phyloP scores from a whole-genome alignment of 1,140 invertebrate genomes.

The Dreissena polymorpha region DNA sequence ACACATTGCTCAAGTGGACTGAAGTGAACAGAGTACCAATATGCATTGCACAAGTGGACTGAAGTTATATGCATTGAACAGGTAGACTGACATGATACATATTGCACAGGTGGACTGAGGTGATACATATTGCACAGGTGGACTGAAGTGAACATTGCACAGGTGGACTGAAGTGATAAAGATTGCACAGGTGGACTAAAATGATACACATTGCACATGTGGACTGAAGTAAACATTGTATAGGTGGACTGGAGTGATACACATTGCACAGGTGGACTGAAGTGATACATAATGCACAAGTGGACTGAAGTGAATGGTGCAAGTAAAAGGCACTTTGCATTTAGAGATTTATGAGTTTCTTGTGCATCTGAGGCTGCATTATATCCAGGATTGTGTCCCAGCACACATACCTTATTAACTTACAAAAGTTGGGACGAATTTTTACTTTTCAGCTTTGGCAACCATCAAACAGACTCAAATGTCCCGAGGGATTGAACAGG shows the following conservation, averaged over 20 bases:
- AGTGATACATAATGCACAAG: background rate
- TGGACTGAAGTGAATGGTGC: background rate
- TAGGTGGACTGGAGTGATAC: background rate
- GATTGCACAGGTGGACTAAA: constrained; percentile 84
- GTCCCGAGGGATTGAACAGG: too few species aligned
- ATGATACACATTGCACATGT: background rate
- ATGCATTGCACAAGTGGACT: background rate
- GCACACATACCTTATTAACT: too few species aligned
- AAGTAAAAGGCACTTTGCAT: too few species aligned
- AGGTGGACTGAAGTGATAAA: constrained; percentile 78
- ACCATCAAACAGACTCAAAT: too few species aligned
- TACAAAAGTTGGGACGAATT: too few species aligned
- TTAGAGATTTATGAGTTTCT: too few species aligned
- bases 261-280: background rate
- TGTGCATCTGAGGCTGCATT: too few species aligned
- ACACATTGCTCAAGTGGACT: constrained; percentile 89
- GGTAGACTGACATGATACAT: constrained; percentile 79
- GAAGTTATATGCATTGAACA: background rate
- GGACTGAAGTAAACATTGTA: background rate
- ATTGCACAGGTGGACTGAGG: constrained; percentile 88
- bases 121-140: background rate
- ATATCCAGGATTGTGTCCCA: too few species aligned
- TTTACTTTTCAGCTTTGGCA: too few species aligned
- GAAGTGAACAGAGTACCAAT: constrained; percentile 64
- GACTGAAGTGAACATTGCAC: background rate